Evolutionary conservation across 2,888 invertebrate genomes (phyloP).

Genomic region (Drosophila stalkeri): DNA sequence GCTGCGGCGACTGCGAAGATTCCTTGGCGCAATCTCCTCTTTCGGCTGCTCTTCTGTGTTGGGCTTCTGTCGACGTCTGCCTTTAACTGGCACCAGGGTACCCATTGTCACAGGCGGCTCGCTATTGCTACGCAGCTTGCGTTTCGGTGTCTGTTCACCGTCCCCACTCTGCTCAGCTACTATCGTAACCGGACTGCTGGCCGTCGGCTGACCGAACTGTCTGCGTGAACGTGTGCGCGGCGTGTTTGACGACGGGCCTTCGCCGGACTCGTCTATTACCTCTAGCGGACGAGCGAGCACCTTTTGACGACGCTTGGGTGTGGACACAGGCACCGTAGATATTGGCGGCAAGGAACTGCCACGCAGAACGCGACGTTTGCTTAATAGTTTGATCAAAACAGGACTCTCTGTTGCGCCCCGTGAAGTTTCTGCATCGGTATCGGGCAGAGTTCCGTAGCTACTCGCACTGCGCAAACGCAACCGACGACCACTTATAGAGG

Average conservation of each 20-base stretch:
- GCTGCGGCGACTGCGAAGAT: conserved; percentile 21
- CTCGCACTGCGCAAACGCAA: conserved; percentile 9
- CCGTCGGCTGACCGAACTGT: not conserved
- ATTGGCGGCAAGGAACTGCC: conserved; percentile 38
- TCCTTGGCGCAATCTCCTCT: not conserved
- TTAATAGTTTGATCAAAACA: not conserved
- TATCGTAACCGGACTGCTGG: not conserved
- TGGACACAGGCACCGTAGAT: conserved; percentile 23
- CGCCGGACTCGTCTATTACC: conserved; percentile 24
- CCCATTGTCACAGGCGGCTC: conserved; percentile 24
- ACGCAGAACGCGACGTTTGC: conserved; percentile 14
- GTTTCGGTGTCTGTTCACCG: not conserved
- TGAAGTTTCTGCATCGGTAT: not conserved
- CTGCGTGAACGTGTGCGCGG: conserved; percentile 27
- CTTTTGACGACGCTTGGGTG: conserved; percentile 21
- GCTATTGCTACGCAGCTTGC: conserved; percentile 25
- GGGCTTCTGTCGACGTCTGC: not conserved
- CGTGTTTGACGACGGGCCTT: not conserved
- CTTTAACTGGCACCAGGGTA: not conserved
- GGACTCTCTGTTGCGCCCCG: not conserved
- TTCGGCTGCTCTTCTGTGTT: not conserved
- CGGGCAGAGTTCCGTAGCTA: not conserved
- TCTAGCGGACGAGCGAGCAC: conserved; percentile 11
- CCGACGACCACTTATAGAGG: not conserved
- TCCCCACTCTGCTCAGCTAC: not conserved